A percentile compares a stretch with the other conserved stretches of the same genome.
phyloP scores from a whole-genome alignment of 2,797 vertebrate species.

The Enteromius mattozi region DNA sequence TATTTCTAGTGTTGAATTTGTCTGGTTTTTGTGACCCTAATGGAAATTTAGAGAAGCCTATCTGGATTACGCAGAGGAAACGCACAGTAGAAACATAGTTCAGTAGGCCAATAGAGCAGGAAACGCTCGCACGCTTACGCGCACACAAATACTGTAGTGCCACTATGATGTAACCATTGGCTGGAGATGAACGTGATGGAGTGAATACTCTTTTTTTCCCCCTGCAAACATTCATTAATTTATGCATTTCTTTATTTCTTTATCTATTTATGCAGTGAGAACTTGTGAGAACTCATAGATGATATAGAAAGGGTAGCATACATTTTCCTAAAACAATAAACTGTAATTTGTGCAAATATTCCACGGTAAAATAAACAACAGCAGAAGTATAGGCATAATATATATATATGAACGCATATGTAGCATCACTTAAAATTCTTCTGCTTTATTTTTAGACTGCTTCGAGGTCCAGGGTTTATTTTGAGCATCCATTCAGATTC shows the following conservation, averaged over 20 bases:
- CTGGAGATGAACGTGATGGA: slow-evolving; percentile 16
- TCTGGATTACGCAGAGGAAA: slow-evolving; percentile 61
- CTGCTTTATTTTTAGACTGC: not conserved
- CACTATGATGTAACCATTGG: slow-evolving; percentile 47
- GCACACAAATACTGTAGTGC: slow-evolving; percentile 45
- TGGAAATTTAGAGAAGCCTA: not conserved
- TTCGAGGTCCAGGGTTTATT: not conserved
- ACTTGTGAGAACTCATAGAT: not conserved
- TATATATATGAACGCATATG: not conserved
- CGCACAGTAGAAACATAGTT: slow-evolving; percentile 70
- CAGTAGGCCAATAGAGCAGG: slow-evolving; percentile 77
- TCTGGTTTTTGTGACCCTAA: not conserved
- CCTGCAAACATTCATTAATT: not conserved
- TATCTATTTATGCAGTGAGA: not conserved
- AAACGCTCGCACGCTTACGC: slow-evolving; percentile 62
- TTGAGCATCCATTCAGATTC: slow-evolving; percentile 6
- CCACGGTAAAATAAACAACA: not conserved
- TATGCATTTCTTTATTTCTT: not conserved
- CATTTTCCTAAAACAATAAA: not conserved
- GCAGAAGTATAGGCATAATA: not conserved
- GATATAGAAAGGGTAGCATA: not conserved
- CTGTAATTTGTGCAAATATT: not conserved
- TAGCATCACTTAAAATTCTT: not conserved
- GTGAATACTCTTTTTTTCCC: not conserved
- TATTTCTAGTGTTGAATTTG: not conserved